phyloP scores from a whole-genome alignment of 2,113 vertebrate genomes.

The Potamarius usumacintae region DNA sequence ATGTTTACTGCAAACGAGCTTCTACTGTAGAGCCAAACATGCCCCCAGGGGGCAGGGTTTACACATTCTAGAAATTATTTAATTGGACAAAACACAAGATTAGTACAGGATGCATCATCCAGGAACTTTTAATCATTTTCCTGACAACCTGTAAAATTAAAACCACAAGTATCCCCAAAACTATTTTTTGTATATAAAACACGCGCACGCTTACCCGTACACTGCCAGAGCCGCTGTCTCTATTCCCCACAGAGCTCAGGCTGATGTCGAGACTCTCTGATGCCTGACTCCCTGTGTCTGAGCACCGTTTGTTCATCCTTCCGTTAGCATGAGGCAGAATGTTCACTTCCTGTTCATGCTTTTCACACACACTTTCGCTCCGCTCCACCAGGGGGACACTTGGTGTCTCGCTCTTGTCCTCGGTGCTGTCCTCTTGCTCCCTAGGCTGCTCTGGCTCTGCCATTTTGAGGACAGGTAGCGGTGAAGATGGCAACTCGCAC shows the following conservation, averaged over 20 bases:
- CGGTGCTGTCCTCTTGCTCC: background rate
- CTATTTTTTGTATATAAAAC: slow-evolving; percentile 33
- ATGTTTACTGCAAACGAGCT: background rate
- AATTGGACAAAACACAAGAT: background rate
- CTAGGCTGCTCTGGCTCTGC: background rate
- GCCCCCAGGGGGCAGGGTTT: background rate
- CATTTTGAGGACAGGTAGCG: background rate
- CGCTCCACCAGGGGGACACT: background rate
- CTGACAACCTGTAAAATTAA: background rate
- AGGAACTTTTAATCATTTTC: background rate
- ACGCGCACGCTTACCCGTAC: slow-evolving; percentile 56
- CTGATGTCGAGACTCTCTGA: slow-evolving; percentile 79
- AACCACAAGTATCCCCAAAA: background rate
- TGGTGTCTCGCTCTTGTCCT: background rate
- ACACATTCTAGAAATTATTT: background rate
- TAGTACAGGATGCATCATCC: background rate
- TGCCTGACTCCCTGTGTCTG: slow-evolving; percentile 75
- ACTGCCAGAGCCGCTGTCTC: slow-evolving; percentile 76
- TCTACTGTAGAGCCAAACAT: background rate
- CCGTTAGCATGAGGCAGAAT: slow-evolving; percentile 37
- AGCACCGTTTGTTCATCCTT: slow-evolving; percentile 71
- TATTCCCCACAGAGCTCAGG: slow-evolving; percentile 74
- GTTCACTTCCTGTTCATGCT: slow-evolving; percentile 53
- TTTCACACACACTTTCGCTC: slow-evolving; percentile 21
- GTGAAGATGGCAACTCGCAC: slow-evolving; percentile 51